Evolutionary conservation across 1,140 invertebrate genomes (phyloP).

Genomic region (Calephelis virginiensis): DNA sequence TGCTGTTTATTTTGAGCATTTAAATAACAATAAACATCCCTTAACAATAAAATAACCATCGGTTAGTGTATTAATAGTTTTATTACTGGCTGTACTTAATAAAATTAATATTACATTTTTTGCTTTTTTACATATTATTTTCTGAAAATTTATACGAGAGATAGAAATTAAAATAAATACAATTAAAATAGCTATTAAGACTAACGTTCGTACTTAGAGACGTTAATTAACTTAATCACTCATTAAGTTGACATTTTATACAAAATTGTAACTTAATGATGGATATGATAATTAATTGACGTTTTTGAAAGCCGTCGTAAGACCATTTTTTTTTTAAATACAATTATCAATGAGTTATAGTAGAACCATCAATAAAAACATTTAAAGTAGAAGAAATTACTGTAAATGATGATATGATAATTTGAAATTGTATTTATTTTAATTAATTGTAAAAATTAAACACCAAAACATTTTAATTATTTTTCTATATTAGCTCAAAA

Average conservation of each 20-base stretch:
- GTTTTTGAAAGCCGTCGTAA: no score
- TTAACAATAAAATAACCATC: not conserved
- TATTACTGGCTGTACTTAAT: slow-evolving; percentile 6
- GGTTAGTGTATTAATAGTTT: not conserved
- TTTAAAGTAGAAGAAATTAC: no score
- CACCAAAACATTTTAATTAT: slow-evolving; percentile 13
- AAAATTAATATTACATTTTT: not conserved
- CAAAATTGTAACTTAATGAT: no score
- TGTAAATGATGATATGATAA: no score
- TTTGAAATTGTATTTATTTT: slow-evolving; percentile 10
- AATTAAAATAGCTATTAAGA: not conserved
- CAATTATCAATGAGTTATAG: no score
- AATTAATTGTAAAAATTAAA: not conserved
- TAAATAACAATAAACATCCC: not conserved
- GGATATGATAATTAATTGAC: no score
- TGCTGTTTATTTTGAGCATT: slow-evolving; percentile 1
- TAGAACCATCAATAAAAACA: no score
- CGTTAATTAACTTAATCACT: no score
- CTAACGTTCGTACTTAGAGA: no score
- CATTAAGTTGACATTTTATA: no score
- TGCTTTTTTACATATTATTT: slow-evolving; percentile 1
- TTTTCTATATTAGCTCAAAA: slow-evolving; percentile 43
- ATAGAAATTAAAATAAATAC: slow-evolving; percentile 3
- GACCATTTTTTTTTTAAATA: no score
- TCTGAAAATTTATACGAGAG: not conserved